Evolutionary conservation across 1,140 invertebrate species (phyloP), one percentile per base, ranked within the genome.

Genomic region (Tribolium madens): DNA sequence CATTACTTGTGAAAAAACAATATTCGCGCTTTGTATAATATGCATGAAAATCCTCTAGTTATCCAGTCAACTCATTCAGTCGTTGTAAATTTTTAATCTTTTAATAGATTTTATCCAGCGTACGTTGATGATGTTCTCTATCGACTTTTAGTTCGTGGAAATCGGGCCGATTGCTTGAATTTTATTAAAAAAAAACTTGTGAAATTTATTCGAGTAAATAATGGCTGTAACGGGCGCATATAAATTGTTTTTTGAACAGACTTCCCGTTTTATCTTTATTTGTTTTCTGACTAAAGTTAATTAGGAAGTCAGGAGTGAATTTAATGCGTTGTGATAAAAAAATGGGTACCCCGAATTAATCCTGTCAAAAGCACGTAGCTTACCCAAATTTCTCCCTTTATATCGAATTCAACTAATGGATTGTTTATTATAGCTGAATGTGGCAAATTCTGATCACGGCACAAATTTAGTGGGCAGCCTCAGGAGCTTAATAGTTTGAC

Each of bases 391-490:
- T 50, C 48, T 9, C 52, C 52, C 10, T 1, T 21, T 18, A 3
- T 26, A 57, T 57, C 10, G 52, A 7, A 18, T 50, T 26, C 52
- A 10, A 57, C 52, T 10, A 10, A 57, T 17, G 18, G 15, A 57
- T 57, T 26, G 52, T 57, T 57, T 57, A 57, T 21, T 18, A 17
- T 10, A 10, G 18, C 52, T 57, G 52, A 57, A 57, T 57, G 15
- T 21, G 52, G 52, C 52, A 17, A 57, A 57, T 21, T 21, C 15
- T 42, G 36, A 42, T 42, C 9, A 42, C 9, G 18, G 21, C 52
- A 14, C 17, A 18, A 57, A 57, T 57, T 57, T 12, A 15, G 48
- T 57, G 52, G 52, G 18, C 52, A 57, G 52, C 52, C 52, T 14
- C 48, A 14, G 48, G 48, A 13, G 12, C 52, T 57, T 57, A 26